Evolutionary conservation across 2,113 vertebrate species (phyloP).

Genomic region (Pogona vitticeps): DNA sequence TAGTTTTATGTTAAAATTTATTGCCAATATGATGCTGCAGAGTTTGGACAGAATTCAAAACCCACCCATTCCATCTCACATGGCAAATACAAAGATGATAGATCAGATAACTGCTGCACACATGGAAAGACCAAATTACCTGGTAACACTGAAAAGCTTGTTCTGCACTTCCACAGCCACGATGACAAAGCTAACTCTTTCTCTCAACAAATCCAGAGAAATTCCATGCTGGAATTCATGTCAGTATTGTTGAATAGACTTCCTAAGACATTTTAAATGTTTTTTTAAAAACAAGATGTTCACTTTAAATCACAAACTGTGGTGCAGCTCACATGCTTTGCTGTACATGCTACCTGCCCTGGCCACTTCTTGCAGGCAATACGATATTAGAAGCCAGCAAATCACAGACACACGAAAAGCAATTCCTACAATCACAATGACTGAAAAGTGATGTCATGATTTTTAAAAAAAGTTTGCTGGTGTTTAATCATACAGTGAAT

Average conservation of each 20-base stretch:
- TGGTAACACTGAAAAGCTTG: background rate
- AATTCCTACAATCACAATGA: background rate
- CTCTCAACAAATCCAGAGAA: background rate
- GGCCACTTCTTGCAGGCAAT: background rate
- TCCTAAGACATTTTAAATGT: background rate
- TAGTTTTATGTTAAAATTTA: conserved; percentile 4
- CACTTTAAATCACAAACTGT: background rate
- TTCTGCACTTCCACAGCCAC: background rate
- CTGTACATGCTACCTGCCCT: background rate
- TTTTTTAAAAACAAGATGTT: background rate
- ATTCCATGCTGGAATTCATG: background rate
- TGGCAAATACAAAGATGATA: background rate
- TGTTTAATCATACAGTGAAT: too few species aligned
- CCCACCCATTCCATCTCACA: background rate
- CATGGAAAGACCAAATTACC: background rate
- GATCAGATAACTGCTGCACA: background rate
- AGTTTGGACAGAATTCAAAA: background rate
- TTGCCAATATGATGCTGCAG: background rate
- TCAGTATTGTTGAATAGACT: background rate
- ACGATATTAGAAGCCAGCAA: background rate
- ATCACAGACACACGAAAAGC: background rate
- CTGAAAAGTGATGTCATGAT: background rate
- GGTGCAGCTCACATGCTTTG: background rate
- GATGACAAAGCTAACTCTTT: background rate
- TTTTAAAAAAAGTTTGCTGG: background rate